These are phyloP conservation scores for Oreochromis tanganicae DNA, from an alignment of 2,113 vertebrate species.

Conservation along the genomic window DNA sequence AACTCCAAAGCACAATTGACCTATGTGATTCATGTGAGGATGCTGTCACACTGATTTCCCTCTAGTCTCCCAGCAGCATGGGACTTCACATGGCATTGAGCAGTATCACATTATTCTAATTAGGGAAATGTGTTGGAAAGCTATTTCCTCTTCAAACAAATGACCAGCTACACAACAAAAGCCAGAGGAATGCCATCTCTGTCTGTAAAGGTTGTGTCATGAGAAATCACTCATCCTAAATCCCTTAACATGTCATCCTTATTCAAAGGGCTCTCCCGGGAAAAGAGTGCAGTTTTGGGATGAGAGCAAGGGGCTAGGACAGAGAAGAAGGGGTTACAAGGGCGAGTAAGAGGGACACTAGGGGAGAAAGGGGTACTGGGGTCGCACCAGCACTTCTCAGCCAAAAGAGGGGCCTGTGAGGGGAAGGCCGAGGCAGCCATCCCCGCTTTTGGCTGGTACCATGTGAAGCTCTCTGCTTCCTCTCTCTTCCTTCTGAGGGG, in stretches of 20 bases:
- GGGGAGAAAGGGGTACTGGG: conserved; percentile 46
- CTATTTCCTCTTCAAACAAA: conserved; percentile 65
- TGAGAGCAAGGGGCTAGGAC: conserved; percentile 22
- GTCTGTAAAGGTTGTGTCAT: conserved; percentile 57
- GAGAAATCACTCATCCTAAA: conserved; percentile 66
- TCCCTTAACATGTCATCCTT: conserved; percentile 48
- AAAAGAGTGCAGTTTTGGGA: conserved; percentile 18
- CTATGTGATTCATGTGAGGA: conserved; percentile 45
- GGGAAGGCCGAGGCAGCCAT: conserved; percentile 57
- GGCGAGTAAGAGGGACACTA: conserved; percentile 50
- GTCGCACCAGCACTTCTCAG: conserved; percentile 54
- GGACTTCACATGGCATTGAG: conserved; percentile 52
- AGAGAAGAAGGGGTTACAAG: conserved; percentile 56
- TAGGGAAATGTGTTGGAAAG: conserved; percentile 69
- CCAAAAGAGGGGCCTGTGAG: conserved; percentile 61
- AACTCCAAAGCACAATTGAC: conserved; percentile 6
- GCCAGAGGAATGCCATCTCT: conserved; percentile 54
- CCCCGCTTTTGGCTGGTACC: conserved; percentile 68
- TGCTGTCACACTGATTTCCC: conserved; percentile 44
- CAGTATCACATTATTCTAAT: conserved; percentile 68
- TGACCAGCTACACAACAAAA: conserved; percentile 56
- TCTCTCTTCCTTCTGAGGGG: conserved; percentile 69
- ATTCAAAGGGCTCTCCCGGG: conserved; percentile 20
- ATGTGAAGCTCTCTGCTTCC: conserved; percentile 78
- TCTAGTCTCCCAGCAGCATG: conserved; percentile 65